Evolutionary conservation across 2,797 vertebrate species (phyloP).

Genomic region (Urosaurus nigricauda): DNA sequence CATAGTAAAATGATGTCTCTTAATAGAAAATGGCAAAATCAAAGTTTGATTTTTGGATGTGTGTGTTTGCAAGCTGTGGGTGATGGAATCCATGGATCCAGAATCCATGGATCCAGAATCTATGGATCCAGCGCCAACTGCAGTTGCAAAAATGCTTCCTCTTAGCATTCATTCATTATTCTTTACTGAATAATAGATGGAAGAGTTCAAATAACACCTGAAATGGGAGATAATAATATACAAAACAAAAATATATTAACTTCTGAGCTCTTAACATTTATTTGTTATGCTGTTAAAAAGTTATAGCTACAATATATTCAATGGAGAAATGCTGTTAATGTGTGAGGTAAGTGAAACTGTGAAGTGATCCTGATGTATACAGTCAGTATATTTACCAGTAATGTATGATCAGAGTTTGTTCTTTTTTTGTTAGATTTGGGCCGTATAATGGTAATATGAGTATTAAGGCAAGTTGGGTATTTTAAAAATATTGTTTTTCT

Average conservation of each 20-base stretch:
- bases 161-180: not conserved
- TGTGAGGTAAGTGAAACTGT: not conserved
- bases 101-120: no score
- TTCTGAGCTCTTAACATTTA: not conserved
- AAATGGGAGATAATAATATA: no score
- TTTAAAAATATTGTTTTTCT: conserved; percentile 52
- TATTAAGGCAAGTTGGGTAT: not conserved
- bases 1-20: no score
- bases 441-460: not conserved
- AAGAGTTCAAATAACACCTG: not conserved
- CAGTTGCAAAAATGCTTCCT: not conserved
- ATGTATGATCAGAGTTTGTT: no score
- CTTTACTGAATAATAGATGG: no score
- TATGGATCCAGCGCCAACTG: no score
- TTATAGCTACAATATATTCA: not conserved
- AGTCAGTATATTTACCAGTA: not conserved
- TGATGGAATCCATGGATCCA: no score
- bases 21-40: no score
- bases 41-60: no score
- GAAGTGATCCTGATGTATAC: not conserved
- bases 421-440: no score
- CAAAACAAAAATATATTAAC: not conserved
- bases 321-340: not conserved
- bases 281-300: not conserved
- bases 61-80: no score